A percentile compares a stretch with the other conserved stretches of the same genome.
Evolutionary conservation across 37 sponge, comb jelly and placozoan genomes (phyloP).

Genomic region (Hormiphora californensis): DNA sequence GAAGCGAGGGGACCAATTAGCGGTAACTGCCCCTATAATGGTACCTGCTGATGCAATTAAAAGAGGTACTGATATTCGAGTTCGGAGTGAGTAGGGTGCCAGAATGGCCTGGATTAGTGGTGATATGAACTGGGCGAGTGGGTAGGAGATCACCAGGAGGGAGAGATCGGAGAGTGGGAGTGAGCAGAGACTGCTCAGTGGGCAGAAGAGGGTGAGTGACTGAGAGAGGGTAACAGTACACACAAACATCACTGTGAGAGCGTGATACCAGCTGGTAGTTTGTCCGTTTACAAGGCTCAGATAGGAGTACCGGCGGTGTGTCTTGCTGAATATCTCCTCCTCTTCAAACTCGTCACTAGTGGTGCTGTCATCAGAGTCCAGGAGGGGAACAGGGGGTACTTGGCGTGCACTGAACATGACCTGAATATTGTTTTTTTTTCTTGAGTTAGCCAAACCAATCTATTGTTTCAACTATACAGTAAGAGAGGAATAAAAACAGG

Average conservation of each 20-base stretch:
- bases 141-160: conserved; percentile 24
- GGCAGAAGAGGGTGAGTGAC: not conserved
- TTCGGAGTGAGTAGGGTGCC: not conserved
- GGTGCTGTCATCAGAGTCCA: conserved; percentile 8
- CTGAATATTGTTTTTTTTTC: no score
- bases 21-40: not conserved
- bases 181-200: not conserved
- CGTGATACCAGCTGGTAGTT: not conserved
- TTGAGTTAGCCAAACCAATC: no score
- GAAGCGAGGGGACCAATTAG: not conserved
- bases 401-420: not conserved
- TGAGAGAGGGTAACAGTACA: conserved; percentile 1
- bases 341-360: no score
- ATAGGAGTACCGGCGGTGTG: not conserved
- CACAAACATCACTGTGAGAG: not conserved
- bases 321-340: not conserved
- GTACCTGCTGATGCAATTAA: not conserved
- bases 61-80: not conserved
- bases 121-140: not conserved
- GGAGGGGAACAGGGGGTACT: not conserved
- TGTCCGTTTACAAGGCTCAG: not conserved
- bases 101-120: not conserved
- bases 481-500: no score
- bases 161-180: not conserved
- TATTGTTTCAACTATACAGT: no score